These are phyloP conservation scores for Pelecanus crispus DNA, from an alignment of 2,113 vertebrate species.

Conservation along the genomic window DNA sequence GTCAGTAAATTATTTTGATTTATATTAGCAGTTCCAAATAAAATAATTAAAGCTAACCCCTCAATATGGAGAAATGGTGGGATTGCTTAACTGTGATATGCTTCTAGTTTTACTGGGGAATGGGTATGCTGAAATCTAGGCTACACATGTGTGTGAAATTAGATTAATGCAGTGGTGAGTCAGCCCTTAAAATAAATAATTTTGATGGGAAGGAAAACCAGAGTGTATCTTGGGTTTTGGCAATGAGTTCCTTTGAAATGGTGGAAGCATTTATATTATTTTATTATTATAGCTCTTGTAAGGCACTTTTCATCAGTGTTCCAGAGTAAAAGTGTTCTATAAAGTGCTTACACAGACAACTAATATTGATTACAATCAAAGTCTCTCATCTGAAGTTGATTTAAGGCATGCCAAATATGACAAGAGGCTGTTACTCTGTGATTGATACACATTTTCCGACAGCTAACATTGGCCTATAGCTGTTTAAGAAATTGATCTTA, in stretches of 20 bases:
- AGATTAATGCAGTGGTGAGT: not conserved
- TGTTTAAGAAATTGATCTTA: constrained; percentile 29
- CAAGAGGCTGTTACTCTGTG: not conserved
- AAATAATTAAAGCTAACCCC: not conserved
- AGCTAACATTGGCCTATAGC: not conserved
- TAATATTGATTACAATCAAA: not conserved
- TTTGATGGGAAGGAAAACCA: too few species aligned
- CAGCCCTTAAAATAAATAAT: not conserved
- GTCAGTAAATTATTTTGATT: not conserved
- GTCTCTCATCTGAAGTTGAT: not conserved
- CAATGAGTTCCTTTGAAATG: not conserved
- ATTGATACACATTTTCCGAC: constrained; percentile 2
- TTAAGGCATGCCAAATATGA: not conserved
- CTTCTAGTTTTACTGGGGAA: not conserved
- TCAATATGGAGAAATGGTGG: not conserved
- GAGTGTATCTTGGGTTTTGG: not conserved
- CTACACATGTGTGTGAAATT: not conserved
- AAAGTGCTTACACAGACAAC: not conserved
- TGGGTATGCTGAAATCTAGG: not conserved
- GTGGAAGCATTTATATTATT: not conserved
- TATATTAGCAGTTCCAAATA: not conserved
- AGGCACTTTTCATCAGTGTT: not conserved
- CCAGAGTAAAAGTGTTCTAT: not conserved
- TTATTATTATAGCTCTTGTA: not conserved
- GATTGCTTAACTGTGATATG: not conserved